Conservation (phyloP, 2,797 vertebrate genomes). For the Hylomyscus alleni region DNA sequence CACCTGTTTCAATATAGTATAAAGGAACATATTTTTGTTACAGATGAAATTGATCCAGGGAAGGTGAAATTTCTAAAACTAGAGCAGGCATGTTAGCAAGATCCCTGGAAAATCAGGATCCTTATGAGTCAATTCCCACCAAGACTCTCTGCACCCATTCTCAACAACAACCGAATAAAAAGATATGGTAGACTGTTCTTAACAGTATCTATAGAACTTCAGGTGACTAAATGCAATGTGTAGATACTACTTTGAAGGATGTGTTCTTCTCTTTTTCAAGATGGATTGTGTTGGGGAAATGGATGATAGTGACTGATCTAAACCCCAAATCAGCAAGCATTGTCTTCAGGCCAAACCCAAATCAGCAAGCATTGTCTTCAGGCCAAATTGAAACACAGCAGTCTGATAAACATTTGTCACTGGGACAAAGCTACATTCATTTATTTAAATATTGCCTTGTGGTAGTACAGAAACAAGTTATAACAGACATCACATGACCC, state of each 20-base stretch:
- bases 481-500: not conserved
- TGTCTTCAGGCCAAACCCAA: not conserved
- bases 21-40: conserved; percentile 10
- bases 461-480: not conserved
- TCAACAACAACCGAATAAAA: conserved; percentile 25
- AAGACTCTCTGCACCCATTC: not conserved
- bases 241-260: conserved; percentile 48
- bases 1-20: conserved; percentile 42
- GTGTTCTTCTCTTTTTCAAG: conserved; percentile 30
- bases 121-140: not conserved
- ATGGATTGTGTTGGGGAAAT: not conserved
- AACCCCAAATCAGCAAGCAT: conserved; percentile 10
- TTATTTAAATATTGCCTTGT: not conserved
- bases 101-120: not conserved
- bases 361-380: not conserved
- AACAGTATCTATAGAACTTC: conserved; percentile 39
- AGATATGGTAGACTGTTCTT: not conserved
- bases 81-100: not conserved
- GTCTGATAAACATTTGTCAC: not conserved
- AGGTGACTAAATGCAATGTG: conserved; percentile 63
- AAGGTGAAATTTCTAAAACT: conserved; percentile 34
- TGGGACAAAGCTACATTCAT: not conserved
- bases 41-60: not conserved
- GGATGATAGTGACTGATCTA: not conserved
- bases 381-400: not conserved